These are phyloP conservation scores for Arion vulgaris DNA, from an alignment of 1,140 invertebrate genomes.

Conservation along the genomic window DNA sequence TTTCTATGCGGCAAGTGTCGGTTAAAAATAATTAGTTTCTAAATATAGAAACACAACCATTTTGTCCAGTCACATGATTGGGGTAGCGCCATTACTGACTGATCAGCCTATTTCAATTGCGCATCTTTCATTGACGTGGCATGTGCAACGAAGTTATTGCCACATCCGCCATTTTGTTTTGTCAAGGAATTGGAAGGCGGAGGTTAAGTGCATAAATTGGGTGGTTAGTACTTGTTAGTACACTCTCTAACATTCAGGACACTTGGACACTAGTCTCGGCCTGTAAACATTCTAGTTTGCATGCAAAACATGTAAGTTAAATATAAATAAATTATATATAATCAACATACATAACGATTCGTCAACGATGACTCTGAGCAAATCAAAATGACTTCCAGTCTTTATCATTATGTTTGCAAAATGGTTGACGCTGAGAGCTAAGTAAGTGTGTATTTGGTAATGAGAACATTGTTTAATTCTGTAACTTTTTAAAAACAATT, in stretches of 20 bases:
- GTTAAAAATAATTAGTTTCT: neutral
- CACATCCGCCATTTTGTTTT: slow-evolving; percentile 62
- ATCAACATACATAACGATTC: neutral
- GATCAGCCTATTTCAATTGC: slow-evolving; percentile 37
- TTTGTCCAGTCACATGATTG: slow-evolving; percentile 45
- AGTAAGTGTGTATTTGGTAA: too few species aligned
- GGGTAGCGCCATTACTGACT: slow-evolving; percentile 21
- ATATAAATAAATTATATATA: neutral
- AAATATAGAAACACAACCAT: slow-evolving; percentile 13
- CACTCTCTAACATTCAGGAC: neutral
- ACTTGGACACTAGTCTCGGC: neutral
- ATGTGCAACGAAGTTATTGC: slow-evolving; percentile 59
- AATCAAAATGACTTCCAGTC: too few species aligned
- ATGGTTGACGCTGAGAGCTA: too few species aligned
- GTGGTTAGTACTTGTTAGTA: neutral
- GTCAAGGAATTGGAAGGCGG: slow-evolving; percentile 7
- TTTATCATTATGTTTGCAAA: too few species aligned
- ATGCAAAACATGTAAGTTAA: neutral
- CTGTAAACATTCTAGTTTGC: neutral
- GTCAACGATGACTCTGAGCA: too few species aligned
- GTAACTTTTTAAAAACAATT: too few species aligned
- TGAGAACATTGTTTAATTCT: too few species aligned
- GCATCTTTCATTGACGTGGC: slow-evolving; percentile 63
- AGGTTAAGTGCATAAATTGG: neutral
- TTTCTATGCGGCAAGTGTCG: neutral